These are phyloP conservation scores for Aphelocoma coerulescens DNA, from an alignment of 2,113 vertebrate genomes.

Conservation along the genomic window DNA sequence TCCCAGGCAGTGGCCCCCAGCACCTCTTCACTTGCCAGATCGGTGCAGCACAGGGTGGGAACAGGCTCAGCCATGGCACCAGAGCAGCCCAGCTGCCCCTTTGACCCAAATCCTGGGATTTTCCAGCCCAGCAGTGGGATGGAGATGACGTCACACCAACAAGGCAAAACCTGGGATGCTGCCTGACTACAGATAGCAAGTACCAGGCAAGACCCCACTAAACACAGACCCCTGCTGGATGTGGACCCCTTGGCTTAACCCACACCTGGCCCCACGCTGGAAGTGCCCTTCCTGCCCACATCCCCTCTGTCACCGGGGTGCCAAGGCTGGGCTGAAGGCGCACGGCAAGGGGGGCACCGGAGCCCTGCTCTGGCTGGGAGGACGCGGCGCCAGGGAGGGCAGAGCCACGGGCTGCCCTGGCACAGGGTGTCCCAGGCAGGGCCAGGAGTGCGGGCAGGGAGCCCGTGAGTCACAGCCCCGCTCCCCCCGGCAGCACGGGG, in stretches of 20 bases:
- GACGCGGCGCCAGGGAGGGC: fast-evolving
- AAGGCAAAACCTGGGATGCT: neutral
- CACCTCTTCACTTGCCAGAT: neutral
- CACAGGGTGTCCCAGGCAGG: neutral
- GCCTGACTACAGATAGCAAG: neutral
- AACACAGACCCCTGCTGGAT: neutral
- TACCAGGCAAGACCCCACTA: fast-evolving
- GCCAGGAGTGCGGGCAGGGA: neutral
- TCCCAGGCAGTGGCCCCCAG: neutral
- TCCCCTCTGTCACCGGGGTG: neutral
- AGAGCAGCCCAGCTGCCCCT: neutral
- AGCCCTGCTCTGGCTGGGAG: neutral
- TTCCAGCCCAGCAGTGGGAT: neutral
- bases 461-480: slow-evolving; percentile 19
- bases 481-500: neutral
- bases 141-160: fast-evolving
- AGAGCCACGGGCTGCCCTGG: neutral
- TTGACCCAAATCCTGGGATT: neutral
- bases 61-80: neutral
- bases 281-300: neutral
- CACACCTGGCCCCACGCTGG: neutral
- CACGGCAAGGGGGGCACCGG: fast-evolving
- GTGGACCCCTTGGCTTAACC: fast-evolving
- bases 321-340: neutral
- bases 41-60: fast-evolving